Evolutionary conservation across 2,113 vertebrate species (phyloP).

Genomic region (Phycodurus eques): DNA sequence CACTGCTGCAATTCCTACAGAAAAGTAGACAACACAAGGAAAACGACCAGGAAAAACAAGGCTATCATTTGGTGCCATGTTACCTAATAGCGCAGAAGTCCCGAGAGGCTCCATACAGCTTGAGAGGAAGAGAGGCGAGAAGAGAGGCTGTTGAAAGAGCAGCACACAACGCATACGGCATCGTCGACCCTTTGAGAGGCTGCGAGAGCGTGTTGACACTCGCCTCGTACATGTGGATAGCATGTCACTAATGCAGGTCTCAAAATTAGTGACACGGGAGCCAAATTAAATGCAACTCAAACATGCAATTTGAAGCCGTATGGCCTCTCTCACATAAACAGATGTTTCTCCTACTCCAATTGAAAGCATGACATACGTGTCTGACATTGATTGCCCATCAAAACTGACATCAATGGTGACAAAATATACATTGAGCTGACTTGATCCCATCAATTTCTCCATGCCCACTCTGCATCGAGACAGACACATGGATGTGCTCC

Average conservation of each 20-base stretch:
- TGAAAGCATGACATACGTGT: neutral
- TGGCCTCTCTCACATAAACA: neutral
- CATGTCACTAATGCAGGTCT: conserved; percentile 4
- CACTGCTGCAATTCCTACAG: neutral
- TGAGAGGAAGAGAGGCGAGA: conserved; percentile 7
- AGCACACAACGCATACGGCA: conserved; percentile 14
- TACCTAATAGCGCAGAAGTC: conserved; percentile 24
- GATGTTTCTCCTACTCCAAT: conserved; percentile 12
- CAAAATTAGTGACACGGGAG: conserved; percentile 15
- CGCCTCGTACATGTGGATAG: neutral
- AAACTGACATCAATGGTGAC: conserved; percentile 2
- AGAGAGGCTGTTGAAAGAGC: conserved; percentile 13
- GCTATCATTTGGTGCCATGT: conserved; percentile 38
- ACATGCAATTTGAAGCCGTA: neutral
- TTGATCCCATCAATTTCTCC: conserved; percentile 17
- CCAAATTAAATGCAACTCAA: conserved; percentile 11
- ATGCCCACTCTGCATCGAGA: neutral
- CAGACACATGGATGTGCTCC: conserved; percentile 8
- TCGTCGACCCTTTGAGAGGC: conserved; percentile 9
- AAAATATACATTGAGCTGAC: conserved; percentile 15
- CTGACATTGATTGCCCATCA: neutral
- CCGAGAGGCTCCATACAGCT: conserved; percentile 20
- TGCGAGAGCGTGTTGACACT: conserved; percentile 5
- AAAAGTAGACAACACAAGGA: neutral
- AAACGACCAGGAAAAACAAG: neutral